phyloP scores from a whole-genome alignment of 2,888 invertebrate species.

The Xestia xanthographa region DNA sequence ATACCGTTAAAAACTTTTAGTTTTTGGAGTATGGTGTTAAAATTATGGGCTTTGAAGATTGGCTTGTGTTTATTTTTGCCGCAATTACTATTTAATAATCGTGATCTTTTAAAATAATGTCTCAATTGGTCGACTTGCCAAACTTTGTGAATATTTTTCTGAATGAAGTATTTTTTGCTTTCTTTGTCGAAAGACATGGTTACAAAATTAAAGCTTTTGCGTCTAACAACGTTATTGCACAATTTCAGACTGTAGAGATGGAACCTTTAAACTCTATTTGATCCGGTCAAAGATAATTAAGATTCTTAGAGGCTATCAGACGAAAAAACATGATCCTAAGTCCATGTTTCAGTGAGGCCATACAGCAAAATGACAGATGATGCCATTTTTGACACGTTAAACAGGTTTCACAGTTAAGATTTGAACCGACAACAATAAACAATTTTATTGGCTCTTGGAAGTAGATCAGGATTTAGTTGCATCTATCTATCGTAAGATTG shows the following conservation, averaged over 20 bases:
- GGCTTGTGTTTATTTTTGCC: conserved; percentile 18
- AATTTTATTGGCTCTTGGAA: background rate
- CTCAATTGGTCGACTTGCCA: background rate
- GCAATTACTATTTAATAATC: background rate
- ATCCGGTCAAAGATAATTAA: background rate
- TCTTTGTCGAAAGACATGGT: background rate
- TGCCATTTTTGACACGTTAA: background rate
- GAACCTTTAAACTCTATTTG: background rate
- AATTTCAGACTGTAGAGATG: background rate
- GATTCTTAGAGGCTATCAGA: background rate
- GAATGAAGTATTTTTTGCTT: background rate
- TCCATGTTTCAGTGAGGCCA: background rate
- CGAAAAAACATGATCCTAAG: background rate
- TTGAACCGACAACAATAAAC: no score
- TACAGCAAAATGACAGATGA: background rate
- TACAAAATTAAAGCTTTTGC: background rate
- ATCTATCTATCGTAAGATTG: background rate
- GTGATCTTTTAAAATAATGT: background rate
- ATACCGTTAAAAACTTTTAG: conserved; percentile 55
- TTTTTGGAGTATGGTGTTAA: conserved; percentile 33
- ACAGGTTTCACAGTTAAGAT: background rate
- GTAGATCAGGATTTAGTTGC: background rate
- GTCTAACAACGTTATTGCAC: background rate
- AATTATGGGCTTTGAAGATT: conserved; percentile 18
- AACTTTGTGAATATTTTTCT: background rate